Percentiles rank a stretch among this genome's conserved stretches.
These are phyloP conservation scores for Pelvicachromis taeniatus DNA, from an alignment of 2,113 vertebrate species.

Conservation along the genomic window DNA sequence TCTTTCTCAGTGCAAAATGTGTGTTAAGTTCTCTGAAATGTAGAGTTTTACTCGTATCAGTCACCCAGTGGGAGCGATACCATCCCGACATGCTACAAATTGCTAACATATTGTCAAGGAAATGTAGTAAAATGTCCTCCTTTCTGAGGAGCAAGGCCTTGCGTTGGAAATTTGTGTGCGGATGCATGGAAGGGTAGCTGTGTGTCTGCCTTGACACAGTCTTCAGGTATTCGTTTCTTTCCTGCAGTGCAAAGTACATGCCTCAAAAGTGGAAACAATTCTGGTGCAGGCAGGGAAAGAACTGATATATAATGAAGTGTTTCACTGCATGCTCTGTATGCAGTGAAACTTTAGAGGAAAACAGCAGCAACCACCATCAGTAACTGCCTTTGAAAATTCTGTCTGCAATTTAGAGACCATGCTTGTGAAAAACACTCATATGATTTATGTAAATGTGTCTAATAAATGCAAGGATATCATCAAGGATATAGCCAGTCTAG, in stretches of 20 bases:
- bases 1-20: background rate
- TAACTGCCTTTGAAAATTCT: background rate
- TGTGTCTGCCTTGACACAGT: background rate
- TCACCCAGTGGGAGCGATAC: background rate
- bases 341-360: background rate
- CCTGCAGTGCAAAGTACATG: conserved; percentile 4
- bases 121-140: background rate
- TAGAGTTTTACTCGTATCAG: background rate
- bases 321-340: background rate
- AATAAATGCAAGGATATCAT: background rate
- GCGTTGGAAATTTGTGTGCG: background rate
- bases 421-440: background rate
- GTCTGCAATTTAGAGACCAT: background rate
- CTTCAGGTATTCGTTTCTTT: background rate
- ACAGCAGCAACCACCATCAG: background rate
- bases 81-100: background rate
- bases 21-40: background rate
- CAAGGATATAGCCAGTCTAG: background rate
- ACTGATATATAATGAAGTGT: background rate
- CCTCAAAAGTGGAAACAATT: background rate
- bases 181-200: background rate
- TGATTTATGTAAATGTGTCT: background rate
- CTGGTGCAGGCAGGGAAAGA: background rate
- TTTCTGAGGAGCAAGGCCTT: background rate
- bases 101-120: background rate